phyloP scores from a whole-genome alignment of 2,888 invertebrate genomes.

The Andrena bucephala region DNA sequence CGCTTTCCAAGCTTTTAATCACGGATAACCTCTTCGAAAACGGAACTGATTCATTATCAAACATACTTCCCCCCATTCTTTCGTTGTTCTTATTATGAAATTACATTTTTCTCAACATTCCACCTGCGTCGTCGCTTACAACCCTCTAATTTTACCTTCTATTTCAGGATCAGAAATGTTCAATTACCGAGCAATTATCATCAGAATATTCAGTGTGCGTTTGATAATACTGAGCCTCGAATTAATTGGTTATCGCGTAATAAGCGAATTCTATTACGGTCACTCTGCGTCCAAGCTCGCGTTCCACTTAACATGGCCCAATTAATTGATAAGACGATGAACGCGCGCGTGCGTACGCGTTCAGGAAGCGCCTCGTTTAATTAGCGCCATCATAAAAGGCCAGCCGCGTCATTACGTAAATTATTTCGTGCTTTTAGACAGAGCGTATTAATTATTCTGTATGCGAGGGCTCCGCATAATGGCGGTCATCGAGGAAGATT shows the following conservation, averaged over 20 bases:
- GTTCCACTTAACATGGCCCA: background rate
- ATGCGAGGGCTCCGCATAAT: background rate
- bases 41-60: no score
- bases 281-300: no score
- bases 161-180: background rate
- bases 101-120: no score
- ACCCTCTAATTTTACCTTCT: background rate
- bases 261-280: slow-evolving; percentile 6
- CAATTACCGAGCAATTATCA: background rate
- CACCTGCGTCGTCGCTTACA: background rate
- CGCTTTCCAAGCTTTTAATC: background rate
- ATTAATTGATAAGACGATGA: background rate
- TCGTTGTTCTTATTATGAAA: no score
- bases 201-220: background rate
- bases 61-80: no score
- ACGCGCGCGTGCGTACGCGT: background rate
- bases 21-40: background rate
- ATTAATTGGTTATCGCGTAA: background rate
- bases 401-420: background rate
- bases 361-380: background rate
- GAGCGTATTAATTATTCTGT: slow-evolving; percentile 3
- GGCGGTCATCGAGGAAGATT: background rate
- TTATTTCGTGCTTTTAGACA: background rate
- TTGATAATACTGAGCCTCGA: background rate
- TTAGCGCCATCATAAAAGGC: background rate